Base-by-base conservation (phyloP, 2,888 invertebrate genomes). In the Ectobius pallidus region DNA sequence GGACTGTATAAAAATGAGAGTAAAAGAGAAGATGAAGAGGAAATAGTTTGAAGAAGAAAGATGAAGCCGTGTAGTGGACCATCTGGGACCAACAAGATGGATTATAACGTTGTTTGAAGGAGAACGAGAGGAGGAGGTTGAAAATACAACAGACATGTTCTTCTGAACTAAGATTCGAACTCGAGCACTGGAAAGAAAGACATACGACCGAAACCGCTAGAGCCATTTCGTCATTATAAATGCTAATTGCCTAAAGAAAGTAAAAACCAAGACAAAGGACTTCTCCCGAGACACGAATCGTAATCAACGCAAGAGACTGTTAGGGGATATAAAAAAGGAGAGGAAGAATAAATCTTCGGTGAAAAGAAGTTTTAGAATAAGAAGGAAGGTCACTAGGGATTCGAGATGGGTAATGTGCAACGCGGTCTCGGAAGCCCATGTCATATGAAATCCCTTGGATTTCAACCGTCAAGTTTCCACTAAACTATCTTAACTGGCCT, bases 401-500 rank as follows among this genome's bases (percentile, higher is more conserved):
- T 1, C 25, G 25, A 52, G 52, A 32, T 30, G 58, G 58, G 58
- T 30, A 58, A 58, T 32, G 52, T 46, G n/a, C 46, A 18, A 18
- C 6, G 46, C 46, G n/a, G n/a, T n/a, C n/a, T 46, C n/a, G 18
- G 18, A n/a, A n/a, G 18, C 46, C 6, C 0, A n/a, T 20, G 27
- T 32, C 18, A 34, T 11, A 6, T 34, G 34, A 34, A 34, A 6
- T 2, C 16, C 58, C n/a, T 58, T 30, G 30, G 16, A 58, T 58
- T 58, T 25, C 27, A 52, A 52, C 52, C 52, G 52, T 25, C 52
- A 25, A 1, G 52, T 52, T 52, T 58, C 30, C 25, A 30, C 25
- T 58, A 32, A 55, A 58, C 25, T 58, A n/a, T n/a, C 30, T 25
- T 30, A 58, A 58, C 58, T 32, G 58, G n/a, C 58, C 58, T 58